Conservation (phyloP, 2,797 vertebrate species). For the Sciaenops ocellatus region DNA sequence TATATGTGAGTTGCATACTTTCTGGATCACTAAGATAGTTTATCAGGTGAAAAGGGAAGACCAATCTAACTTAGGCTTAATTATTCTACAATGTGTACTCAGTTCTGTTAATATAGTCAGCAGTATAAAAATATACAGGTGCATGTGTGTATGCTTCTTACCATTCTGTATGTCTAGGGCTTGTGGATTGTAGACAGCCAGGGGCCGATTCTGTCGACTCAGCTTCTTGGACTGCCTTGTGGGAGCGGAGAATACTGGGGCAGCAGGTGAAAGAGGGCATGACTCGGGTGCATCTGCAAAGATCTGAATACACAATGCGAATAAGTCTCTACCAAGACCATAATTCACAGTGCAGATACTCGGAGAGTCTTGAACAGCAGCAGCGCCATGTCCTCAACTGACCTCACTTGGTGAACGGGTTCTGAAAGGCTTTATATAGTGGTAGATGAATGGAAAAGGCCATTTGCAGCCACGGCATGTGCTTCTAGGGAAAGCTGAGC, state of each 20-base stretch:
- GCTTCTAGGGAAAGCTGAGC: constrained; percentile 50
- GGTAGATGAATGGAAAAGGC: constrained; percentile 60
- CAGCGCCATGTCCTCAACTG: constrained; percentile 59
- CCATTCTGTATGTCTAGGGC: constrained; percentile 92
- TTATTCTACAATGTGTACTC: neutral
- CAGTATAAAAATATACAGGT: constrained; percentile 34
- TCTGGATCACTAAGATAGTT: constrained; percentile 2
- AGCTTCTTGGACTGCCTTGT: constrained; percentile 93
- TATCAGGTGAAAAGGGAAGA: neutral
- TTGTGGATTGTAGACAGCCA: constrained; percentile 95
- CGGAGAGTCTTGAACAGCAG: constrained; percentile 27
- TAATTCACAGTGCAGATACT: constrained; percentile 40
- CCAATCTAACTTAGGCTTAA: neutral
- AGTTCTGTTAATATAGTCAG: constrained; percentile 9
- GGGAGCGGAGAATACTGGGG: constrained; percentile 88
- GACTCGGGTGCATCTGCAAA: constrained; percentile 92
- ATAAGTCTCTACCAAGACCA: constrained; percentile 43
- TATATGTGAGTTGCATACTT: neutral
- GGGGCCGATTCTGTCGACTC: constrained; percentile 89
- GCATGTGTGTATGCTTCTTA: constrained; percentile 78
- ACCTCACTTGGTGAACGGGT: constrained; percentile 51
- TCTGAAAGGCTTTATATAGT: constrained; percentile 60
- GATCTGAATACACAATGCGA: constrained; percentile 87
- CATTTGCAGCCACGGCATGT: constrained; percentile 63
- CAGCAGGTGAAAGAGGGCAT: constrained; percentile 82